Base-by-base conservation (phyloP, 2,797 vertebrate genomes). In the Spea hammondii region DNA sequence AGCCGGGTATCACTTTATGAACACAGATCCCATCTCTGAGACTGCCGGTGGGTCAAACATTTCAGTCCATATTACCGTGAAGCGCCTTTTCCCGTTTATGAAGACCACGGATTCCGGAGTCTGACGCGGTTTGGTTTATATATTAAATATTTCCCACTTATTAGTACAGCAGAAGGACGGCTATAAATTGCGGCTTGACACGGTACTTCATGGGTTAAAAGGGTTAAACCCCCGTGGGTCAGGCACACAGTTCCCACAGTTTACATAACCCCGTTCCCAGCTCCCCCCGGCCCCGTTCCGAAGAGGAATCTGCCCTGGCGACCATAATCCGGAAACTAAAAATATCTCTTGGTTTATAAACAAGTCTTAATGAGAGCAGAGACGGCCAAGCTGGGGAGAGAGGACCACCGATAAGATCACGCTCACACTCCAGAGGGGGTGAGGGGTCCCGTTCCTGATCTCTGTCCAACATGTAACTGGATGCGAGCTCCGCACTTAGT, bases 331-430 rank as follows among this genome's bases (percentile, higher is more conserved):
- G 88, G 89, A 91, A 90, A 88, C 65, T 85, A 89, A 91, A 91
- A 92, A 93, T 92, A 92, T 92, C 91, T 90, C 86, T 88, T 84
- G 84, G 88, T 92, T 89, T 90, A 86, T 92, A 92, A 92, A 93
- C 92, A 92, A 80, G 83, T 44, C 6, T 86, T 92, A 90, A 92
- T 91, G 91, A 91, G 89, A 89, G 87, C 90, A 89, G 84, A 84
- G 83, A 86, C 83, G 0, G 84, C 84, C 80, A 86, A 14, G 8
- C 8, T 0, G 0, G 85, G 74, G 8, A 5, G 45, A 0, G 53
- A 86, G 85, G 77, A 83, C 13, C 45, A 65, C 80, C 4, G 65
- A 79, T 69, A 74, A 82, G 80, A 66, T 79, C 74, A 0, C 48
- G 65, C 2, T 69, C 3, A 0, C 17, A 74, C 78, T 83, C 67